A percentile compares a stretch with the other conserved stretches of the same genome.
Evolutionary conservation across 2,888 invertebrate genomes (phyloP).

Genomic region (Baccha elongata): DNA sequence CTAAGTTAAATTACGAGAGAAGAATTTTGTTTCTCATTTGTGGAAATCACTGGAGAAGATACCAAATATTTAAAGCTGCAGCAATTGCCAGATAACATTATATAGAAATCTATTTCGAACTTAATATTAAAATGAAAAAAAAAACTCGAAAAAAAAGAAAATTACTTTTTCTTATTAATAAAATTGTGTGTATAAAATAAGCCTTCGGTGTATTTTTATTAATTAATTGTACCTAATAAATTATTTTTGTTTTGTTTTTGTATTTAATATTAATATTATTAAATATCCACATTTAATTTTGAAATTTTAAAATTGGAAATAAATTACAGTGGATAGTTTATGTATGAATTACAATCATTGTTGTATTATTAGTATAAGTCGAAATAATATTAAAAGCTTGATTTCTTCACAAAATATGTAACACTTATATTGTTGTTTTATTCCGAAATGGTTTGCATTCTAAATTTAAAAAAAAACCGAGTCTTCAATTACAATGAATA

Average conservation of each 20-base stretch:
- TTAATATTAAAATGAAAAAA: constrained; percentile 17
- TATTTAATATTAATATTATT: not conserved
- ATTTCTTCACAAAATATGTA: constrained; percentile 39
- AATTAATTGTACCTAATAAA: constrained; percentile 55
- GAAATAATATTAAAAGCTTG: constrained; percentile 33
- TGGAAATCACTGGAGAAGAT: constrained; percentile 39
- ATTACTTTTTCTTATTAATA: constrained; percentile 23
- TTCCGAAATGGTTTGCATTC: too few species aligned
- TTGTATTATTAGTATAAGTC: constrained; percentile 62
- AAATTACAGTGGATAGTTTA: constrained; percentile 25
- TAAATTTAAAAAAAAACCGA: too few species aligned
- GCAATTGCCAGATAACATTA: constrained; percentile 29
- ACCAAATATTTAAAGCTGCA: constrained; percentile 63
- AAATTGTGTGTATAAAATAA: constrained; percentile 30
- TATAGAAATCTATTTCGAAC: constrained; percentile 37
- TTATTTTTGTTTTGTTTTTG: constrained; percentile 16
- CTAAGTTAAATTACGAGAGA: constrained; percentile 32
- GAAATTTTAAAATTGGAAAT: not conserved
- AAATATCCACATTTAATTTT: not conserved
- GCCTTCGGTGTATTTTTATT: constrained; percentile 44
- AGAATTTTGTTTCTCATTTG: constrained; percentile 27
- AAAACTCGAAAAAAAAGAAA: constrained; percentile 51
- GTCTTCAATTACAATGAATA: too few species aligned
- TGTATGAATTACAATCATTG: constrained; percentile 47
- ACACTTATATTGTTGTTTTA: too few species aligned